A percentile compares a stretch with the other conserved stretches of the same genome.
phyloP scores from a whole-genome alignment of 2,888 invertebrate species.

The Meiosimyza decipiens region DNA sequence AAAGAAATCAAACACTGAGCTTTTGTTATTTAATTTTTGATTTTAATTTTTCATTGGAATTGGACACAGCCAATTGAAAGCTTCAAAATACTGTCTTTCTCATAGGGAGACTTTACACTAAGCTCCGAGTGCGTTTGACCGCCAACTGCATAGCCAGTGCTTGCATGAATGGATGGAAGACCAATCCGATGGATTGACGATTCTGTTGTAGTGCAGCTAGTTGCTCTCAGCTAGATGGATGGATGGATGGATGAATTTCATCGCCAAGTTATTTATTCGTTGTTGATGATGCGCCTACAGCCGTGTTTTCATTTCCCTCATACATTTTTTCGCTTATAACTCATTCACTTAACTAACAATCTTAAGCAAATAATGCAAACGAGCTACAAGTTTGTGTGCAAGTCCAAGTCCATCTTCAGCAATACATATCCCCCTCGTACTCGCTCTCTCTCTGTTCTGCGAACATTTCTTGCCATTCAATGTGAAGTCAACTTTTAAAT shows the following conservation, averaged over 20 bases:
- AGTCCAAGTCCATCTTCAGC: not conserved
- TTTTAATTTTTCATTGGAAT: no score
- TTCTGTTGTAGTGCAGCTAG: no score
- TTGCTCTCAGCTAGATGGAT: not conserved
- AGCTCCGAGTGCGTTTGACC: not conserved
- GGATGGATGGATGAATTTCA: constrained; percentile 35
- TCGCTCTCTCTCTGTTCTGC: not conserved
- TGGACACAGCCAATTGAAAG: no score
- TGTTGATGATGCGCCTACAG: constrained; percentile 38
- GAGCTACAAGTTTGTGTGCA: constrained; percentile 22
- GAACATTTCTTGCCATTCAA: not conserved
- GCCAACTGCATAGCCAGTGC: not conserved
- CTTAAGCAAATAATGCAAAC: constrained; percentile 38
- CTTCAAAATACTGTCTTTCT: no score
- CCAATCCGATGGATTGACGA: not conserved
- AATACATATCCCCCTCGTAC: not conserved
- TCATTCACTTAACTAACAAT: constrained; percentile 34
- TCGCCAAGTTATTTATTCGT: constrained; percentile 37
- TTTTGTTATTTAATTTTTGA: no score
- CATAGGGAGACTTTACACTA: no score
- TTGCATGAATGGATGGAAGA: constrained; percentile 3
- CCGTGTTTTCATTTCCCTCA: constrained; percentile 20
- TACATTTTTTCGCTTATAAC: constrained; percentile 18
- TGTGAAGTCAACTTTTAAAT: constrained; percentile 36
- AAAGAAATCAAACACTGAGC: no score